Conservation (phyloP, 2,888 invertebrate genomes). For the Drosophila affinis region DNA sequence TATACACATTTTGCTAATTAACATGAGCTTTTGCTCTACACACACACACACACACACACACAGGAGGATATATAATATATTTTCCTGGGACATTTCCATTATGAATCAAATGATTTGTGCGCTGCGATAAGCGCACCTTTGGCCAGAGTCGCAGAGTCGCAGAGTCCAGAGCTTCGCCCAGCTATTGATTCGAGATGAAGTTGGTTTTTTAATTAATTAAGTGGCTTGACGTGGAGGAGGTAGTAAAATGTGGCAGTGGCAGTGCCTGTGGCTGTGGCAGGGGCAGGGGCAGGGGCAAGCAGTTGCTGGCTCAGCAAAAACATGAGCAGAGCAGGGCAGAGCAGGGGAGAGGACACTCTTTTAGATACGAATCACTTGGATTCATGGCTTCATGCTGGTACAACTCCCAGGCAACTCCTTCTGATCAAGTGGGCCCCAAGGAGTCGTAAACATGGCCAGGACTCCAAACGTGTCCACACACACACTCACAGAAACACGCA, state of each 20-base stretch:
- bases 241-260: no score
- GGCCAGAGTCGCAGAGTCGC: background rate
- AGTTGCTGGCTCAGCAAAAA: constrained; percentile 14
- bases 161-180: constrained; percentile 34
- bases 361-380: constrained; percentile 19
- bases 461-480: constrained; percentile 62
- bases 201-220: constrained; percentile 68
- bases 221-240: constrained; percentile 2
- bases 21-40: constrained; percentile 51
- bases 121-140: constrained; percentile 57
- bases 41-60: no score
- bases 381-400: constrained; percentile 13
- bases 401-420: constrained; percentile 74
- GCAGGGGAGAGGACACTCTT: background rate
- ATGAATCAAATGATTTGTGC: constrained; percentile 69
- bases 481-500: constrained; percentile 9
- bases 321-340: constrained; percentile 2
- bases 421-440: constrained; percentile 75
- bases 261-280: background rate
- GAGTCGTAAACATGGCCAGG: constrained; percentile 73
- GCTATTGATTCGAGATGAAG: constrained; percentile 60
- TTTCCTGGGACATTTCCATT: constrained; percentile 63
- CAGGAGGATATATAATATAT: background rate
- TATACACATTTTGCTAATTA: constrained; percentile 65
- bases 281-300: background rate